phyloP scores from a whole-genome alignment of 2,113 vertebrate genomes.

The Ptyas mucosa region DNA sequence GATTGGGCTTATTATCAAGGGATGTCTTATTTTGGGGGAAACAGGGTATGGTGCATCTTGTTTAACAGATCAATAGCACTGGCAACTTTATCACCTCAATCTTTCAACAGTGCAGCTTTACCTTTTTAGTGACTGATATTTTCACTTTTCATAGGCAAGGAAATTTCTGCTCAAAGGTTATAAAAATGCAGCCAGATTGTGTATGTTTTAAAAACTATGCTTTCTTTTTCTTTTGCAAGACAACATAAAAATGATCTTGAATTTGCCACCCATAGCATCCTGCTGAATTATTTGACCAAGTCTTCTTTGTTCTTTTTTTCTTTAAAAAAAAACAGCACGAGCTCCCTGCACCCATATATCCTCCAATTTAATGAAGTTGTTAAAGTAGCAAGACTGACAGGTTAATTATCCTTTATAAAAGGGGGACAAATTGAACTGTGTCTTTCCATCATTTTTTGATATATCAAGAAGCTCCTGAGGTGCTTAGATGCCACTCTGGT shows the following conservation, averaged over 20 bases:
- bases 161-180: slow-evolving; percentile 55
- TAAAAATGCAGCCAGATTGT: slow-evolving; percentile 50
- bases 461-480: slow-evolving; percentile 81
- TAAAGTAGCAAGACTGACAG: slow-evolving; percentile 93
- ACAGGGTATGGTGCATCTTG: neutral
- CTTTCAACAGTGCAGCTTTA: slow-evolving; percentile 46
- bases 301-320: slow-evolving; percentile 54
- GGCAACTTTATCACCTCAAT: slow-evolving; percentile 48
- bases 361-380: slow-evolving; percentile 95
- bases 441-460: slow-evolving; percentile 96
- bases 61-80: slow-evolving; percentile 36
- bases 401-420: slow-evolving; percentile 99
- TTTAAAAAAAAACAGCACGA: slow-evolving; percentile 43
- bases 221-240: slow-evolving; percentile 41
- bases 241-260: slow-evolving; percentile 4
- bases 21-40: too few relatives aligned
- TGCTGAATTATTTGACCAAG: slow-evolving; percentile 50
- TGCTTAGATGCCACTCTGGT: slow-evolving; percentile 78
- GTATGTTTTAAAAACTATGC: slow-evolving; percentile 69
- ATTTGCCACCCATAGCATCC: slow-evolving; percentile 5
- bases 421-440: slow-evolving; percentile 98
- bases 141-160: slow-evolving; percentile 58
- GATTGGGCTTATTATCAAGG: too few relatives aligned
- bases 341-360: slow-evolving; percentile 70
- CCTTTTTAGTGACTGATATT: slow-evolving; percentile 41